These are phyloP conservation scores for Mythimna lalbum DNA, from an alignment of 2,888 invertebrate genomes.

Conservation along the genomic window DNA sequence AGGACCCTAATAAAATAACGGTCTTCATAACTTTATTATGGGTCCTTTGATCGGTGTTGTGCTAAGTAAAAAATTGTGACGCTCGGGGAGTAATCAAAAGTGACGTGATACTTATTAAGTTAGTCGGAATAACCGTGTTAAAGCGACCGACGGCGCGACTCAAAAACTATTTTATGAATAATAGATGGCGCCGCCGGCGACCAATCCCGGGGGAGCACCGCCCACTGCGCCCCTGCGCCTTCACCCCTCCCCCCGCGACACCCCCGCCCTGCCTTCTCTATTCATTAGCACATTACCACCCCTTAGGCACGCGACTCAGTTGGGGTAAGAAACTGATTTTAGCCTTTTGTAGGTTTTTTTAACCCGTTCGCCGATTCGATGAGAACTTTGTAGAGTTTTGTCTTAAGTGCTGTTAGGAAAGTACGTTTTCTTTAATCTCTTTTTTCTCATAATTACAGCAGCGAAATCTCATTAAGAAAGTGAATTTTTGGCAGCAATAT, in stretches of 20 bases:
- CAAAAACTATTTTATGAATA: slow-evolving; percentile 91
- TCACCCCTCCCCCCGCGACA: slow-evolving; percentile 69
- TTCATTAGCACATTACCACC: slow-evolving; percentile 90
- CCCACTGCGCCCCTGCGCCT: slow-evolving; percentile 74
- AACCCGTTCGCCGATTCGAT: slow-evolving; percentile 64
- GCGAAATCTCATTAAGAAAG: not conserved
- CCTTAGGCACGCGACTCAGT: slow-evolving; percentile 80
- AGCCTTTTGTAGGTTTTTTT: slow-evolving; percentile 70
- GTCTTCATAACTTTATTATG: slow-evolving; percentile 76
- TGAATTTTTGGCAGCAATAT: not conserved
- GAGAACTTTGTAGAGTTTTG: slow-evolving; percentile 29
- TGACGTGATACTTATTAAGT: slow-evolving; percentile 90
- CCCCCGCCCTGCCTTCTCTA: slow-evolving; percentile 82
- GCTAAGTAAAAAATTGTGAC: slow-evolving; percentile 79
- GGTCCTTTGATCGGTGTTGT: slow-evolving; percentile 82
- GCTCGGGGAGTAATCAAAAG: slow-evolving; percentile 86
- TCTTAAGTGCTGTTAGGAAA: slow-evolving; percentile 23
- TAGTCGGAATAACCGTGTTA: slow-evolving; percentile 86
- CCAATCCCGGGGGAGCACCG: slow-evolving; percentile 89
- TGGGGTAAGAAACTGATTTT: slow-evolving; percentile 86
- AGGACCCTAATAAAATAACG: slow-evolving; percentile 79
- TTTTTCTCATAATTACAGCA: not conserved
- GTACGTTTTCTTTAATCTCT: not conserved
- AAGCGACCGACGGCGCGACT: slow-evolving; percentile 87
- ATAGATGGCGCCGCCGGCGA: slow-evolving; percentile 88